A percentile compares a stretch with the other conserved stretches of the same genome.
Evolutionary conservation across 2,888 invertebrate species (phyloP).

Genomic region (Ommatoiulus sabulosus): DNA sequence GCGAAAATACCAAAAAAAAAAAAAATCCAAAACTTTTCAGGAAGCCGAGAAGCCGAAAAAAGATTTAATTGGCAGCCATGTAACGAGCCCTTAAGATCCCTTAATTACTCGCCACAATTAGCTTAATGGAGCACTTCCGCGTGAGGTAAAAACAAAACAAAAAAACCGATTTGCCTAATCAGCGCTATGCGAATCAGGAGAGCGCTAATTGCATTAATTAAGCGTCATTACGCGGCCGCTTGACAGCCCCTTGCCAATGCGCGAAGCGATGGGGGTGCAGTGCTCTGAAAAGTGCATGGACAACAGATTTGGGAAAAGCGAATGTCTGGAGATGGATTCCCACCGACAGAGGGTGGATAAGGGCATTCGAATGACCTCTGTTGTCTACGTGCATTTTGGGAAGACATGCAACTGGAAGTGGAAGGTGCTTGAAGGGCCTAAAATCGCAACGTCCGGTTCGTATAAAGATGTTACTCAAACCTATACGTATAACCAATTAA

Average conservation of each 20-base stretch:
- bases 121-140: background rate
- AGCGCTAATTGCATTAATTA: constrained; percentile 2
- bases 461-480: no score
- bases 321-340: no score
- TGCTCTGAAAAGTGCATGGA: background rate
- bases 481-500: no score
- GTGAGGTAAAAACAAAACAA: background rate
- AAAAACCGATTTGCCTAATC: constrained; percentile 4
- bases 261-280: background rate
- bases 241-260: background rate
- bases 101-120: background rate
- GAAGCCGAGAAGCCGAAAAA: background rate
- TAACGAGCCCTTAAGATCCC: background rate
- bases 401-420: no score
- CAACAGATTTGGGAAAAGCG: background rate
- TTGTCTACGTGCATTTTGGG: no score
- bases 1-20: background rate
- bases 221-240: background rate
- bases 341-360: no score
- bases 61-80: constrained; percentile 10
- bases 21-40: background rate
- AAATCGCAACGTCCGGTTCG: no score
- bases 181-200: background rate
- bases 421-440: no score
- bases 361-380: no score